Base-by-base conservation (phyloP, 1,140 invertebrate genomes). In the Holcopasites calliopsidis region DNA sequence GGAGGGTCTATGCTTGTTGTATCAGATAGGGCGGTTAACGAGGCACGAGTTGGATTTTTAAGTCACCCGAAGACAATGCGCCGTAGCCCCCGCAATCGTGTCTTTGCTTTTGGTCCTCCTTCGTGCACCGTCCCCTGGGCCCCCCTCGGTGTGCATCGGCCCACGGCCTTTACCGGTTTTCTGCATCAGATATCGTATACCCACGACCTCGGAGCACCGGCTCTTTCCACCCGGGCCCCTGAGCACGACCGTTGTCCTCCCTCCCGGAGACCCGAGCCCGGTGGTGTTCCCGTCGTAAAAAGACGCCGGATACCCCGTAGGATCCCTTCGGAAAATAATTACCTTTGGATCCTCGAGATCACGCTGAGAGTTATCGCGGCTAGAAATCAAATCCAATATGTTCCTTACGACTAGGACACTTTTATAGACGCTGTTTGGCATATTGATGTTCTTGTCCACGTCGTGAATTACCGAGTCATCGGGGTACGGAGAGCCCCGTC, bases 31-130 rank as follows among this genome's bases (percentile, higher is more conserved):
- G 84, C 76, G 85, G 62, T 90, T 91, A 91, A 91, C 90, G 89
- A 91, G 89, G 81, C 90, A 91, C 90, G 90, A 91, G 88, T 90
- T 57, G 86, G 85, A 90, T 91, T 91, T 91, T 91, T 90, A 90
- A 91, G 88, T 90, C 89, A 88, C 80, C 85, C 79, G 83, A 91
- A 88, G 86, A 91, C 90, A 90, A 91, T 91, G 90, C 88, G 64
- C 77, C 82, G 47, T 70, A 68, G 78, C 80, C 84, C 77, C 75
- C 79, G 44, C 72, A 82, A 64, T 85, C 85, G 82, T 87, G 86
- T 88, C 88, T 87, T 84, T 88, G 84, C 83, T 83, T 88, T 83
- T 69, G 79, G 71, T 72, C 69, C 58, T 54, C 55, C 50, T 49
- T 72, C 74, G 47, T 62, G 71, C 44, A 74, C 61, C 55, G 52